Conservation (phyloP, 2,888 invertebrate genomes). For the Catocala sponsa region DNA sequence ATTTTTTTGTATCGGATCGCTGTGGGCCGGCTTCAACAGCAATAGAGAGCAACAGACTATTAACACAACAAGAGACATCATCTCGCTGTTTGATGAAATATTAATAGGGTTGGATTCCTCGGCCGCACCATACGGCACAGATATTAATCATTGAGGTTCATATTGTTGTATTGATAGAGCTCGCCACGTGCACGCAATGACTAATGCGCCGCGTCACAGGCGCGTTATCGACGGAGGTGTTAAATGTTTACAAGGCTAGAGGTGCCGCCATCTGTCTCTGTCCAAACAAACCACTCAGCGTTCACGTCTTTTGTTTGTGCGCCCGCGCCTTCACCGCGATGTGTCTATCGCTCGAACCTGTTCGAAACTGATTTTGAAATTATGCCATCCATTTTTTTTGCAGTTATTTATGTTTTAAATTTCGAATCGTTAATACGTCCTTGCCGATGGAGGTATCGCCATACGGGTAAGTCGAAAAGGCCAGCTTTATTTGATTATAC, state of each 20-base stretch:
- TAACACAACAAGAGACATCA: conserved; percentile 58
- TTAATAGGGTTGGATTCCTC: conserved; percentile 77
- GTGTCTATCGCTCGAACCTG: conserved; percentile 4
- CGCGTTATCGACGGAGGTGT: conserved; percentile 62
- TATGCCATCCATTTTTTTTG: neutral
- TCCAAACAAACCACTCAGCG: conserved; percentile 61
- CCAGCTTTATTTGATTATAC: no score
- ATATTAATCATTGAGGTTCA: conserved; percentile 73
- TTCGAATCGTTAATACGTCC: no score
- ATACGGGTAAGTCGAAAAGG: no score
- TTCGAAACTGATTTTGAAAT: neutral
- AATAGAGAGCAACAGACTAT: conserved; percentile 59
- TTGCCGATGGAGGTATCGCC: no score
- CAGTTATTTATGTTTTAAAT: neutral
- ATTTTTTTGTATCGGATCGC: conserved; percentile 54
- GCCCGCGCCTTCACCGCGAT: conserved; percentile 1
- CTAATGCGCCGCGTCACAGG: conserved; percentile 49
- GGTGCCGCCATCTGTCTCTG: conserved; percentile 71
- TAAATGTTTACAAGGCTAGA: conserved; percentile 75
- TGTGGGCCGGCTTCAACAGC: conserved; percentile 39
- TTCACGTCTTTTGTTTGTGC: conserved; percentile 51
- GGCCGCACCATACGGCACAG: conserved; percentile 44
- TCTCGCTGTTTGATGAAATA: conserved; percentile 75
- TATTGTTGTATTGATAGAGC: conserved; percentile 53
- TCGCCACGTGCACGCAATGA: conserved; percentile 39